A percentile compares a stretch with the other conserved stretches of the same genome.
Evolutionary conservation across 2,888 invertebrate species (phyloP).

Genomic region (Yponomeuta malinellus): DNA sequence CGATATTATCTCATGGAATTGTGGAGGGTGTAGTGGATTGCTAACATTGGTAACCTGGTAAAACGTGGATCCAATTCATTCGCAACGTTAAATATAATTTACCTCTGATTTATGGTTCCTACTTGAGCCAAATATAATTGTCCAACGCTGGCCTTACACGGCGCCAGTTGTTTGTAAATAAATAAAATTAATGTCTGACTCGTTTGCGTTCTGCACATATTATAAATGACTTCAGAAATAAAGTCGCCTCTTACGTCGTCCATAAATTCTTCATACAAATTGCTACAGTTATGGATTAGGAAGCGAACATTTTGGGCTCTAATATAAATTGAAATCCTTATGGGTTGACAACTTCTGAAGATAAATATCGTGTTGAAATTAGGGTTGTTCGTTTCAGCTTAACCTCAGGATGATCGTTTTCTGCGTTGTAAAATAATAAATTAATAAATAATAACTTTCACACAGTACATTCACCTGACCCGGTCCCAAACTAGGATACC

Average conservation of each 20-base stretch:
- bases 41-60: no score
- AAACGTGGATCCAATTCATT: no score
- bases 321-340: background rate
- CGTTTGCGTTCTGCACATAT: background rate
- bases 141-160: background rate
- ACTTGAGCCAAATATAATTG: background rate
- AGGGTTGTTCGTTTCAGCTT: background rate
- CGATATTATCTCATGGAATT: no score
- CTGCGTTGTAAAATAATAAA: no score
- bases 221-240: background rate
- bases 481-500: no score
- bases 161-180: constrained; percentile 1
- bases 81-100: background rate
- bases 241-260: background rate
- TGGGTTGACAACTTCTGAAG: background rate
- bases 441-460: no score
- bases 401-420: no score
- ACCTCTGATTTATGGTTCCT: background rate
- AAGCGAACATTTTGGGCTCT: background rate
- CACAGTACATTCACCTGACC: no score
- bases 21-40: no score
- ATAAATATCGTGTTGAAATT: background rate
- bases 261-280: background rate
- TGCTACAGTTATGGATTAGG: background rate
- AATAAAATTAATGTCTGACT: background rate